These are phyloP conservation scores for Muschampia plurimacula DNA, from an alignment of 2,888 invertebrate species.

Conservation along the genomic window DNA sequence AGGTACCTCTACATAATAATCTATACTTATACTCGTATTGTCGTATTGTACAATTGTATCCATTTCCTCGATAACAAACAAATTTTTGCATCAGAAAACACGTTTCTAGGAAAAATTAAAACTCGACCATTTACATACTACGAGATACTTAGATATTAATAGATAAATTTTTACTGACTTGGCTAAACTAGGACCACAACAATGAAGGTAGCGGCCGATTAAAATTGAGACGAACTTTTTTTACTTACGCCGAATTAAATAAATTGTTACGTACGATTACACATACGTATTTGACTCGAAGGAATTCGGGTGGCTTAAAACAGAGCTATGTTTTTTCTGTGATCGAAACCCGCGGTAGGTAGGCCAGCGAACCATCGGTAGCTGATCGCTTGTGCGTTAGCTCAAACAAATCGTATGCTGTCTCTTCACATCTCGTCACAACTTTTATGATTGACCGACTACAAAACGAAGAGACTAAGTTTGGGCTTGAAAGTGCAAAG, in stretches of 20 bases:
- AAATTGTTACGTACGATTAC: constrained; percentile 81
- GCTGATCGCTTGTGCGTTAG: constrained; percentile 79
- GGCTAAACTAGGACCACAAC: constrained; percentile 37
- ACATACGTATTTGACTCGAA: constrained; percentile 80
- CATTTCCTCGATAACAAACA: too few relatives aligned
- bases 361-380: constrained; percentile 84
- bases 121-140: too few relatives aligned
- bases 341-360: constrained; percentile 77
- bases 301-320: constrained; percentile 79
- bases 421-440: constrained; percentile 74
- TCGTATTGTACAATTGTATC: too few relatives aligned
- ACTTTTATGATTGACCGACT: constrained; percentile 52
- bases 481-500: constrained; percentile 16
- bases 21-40: too few relatives aligned
- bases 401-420: constrained; percentile 85
- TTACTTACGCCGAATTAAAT: constrained; percentile 69
- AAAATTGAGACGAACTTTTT: constrained; percentile 40
- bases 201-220: constrained; percentile 27
- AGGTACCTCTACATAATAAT: too few relatives aligned
- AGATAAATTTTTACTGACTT: constrained; percentile 15
- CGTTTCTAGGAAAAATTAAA: too few relatives aligned
- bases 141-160: neutral
- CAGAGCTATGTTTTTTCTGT: constrained; percentile 73
- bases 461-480: constrained; percentile 22
- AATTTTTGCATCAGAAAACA: too few relatives aligned